Evolutionary conservation across 2,797 vertebrate genomes (phyloP), one percentile per base, ranked within the genome.

Genomic region (Spinibarbus caldwelli): DNA sequence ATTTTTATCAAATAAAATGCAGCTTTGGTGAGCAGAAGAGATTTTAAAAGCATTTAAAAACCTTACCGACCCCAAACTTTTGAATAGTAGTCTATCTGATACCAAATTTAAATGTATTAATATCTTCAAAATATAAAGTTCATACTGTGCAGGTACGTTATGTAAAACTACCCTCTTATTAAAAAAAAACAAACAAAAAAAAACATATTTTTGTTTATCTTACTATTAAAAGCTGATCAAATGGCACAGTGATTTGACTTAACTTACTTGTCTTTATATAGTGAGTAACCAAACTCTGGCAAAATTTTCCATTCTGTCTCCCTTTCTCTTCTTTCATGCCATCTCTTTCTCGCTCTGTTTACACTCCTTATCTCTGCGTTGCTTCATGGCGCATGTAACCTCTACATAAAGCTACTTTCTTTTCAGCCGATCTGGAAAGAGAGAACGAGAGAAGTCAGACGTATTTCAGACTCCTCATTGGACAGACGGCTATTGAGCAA

Each of bases 401-500:
- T 72, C 62, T 31, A 26, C 67, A 64, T 19, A 62, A 54, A 75
- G 54, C 70, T 59, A 15, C 34, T 59, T 47, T 85, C 34, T 45
- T 88, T 88, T 86, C 36, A 78, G 81, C 76, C 78, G 47, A 66
- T 10, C 34, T 72, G 59, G 7, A 81, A 71, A 67, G 43, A 62
- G 47, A 73, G 34, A 82, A 34, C 34, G 78, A 78, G 43, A 79
- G 67, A 43, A 70, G 78, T 54, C 85, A 80, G 76, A 82, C 79
- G 41, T 70, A 57, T 76, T 64, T 85, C 82, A n/a, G 54, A 49
- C 79, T 41, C 85, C 73, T 84, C 29, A 23, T 68, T 47, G 76
- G 79, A 81, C 80, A 81, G 45, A 81, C 31, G 17, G 71, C 41
- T 82, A 78, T 82, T 89, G 77, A 76, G 81, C 29, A 67, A 82